Base-by-base conservation (phyloP, 2,797 vertebrate species). In the Anas bernieri region DNA sequence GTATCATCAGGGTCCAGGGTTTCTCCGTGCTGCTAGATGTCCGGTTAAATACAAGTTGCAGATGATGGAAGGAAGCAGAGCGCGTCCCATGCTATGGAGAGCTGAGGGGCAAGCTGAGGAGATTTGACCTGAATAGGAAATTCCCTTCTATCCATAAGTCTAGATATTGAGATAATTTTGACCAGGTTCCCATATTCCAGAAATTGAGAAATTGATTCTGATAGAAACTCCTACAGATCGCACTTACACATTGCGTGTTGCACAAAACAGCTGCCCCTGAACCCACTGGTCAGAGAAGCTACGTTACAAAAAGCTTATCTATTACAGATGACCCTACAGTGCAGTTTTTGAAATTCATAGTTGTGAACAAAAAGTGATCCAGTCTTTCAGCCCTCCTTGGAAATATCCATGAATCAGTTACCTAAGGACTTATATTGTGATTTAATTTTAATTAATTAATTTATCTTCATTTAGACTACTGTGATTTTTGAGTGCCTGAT, bases 41-140 rank as follows among this genome's bases (percentile, higher is more conserved):
- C 10, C n/a, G 7, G 26, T 74, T 50, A 33, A 75, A 52, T 61
- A 80, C 48, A 76, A 81, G 25, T 68, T 81, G 61, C 4, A 28
- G 28, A 3, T 68, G 22, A 10, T 2, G 1, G 41, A 69, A 87
- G 30, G 17, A 80, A 77, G 59, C 12, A 55, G 30, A 55, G 9
- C 23, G 30, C 9, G 1, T 43, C 45, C 13, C 7, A 12, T 75
- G 45, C 17, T 33, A 4, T 18, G 9, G 39, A 83, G 35, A 72
- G 12, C 58, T 84, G 22, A 0, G 0, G 16, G 31, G 8, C 63
- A 1, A 39, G 58, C 28, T 33, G 14, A 68, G 33, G 7, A 11
- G 18, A 41, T 90, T 75, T 90, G 48, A 23, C 33, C 37, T 68
- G 20, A 6, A 2, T 82, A 14, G 25, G 41, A 82, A 72, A 59